phyloP scores from a whole-genome alignment of 1,140 invertebrate species.

The Meloidogyne floridensis region DNA sequence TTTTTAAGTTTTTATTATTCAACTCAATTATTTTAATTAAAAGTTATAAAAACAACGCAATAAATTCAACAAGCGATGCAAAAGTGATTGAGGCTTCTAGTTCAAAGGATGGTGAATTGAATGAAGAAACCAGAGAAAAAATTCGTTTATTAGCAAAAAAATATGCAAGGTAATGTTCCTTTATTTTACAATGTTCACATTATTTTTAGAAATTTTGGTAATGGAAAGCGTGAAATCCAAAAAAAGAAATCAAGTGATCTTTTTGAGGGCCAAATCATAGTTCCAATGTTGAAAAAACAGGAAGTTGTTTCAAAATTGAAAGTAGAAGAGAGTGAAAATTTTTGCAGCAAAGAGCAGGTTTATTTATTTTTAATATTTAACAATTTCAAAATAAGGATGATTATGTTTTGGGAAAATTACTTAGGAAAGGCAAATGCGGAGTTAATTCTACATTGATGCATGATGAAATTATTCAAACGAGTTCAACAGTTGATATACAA shows the following conservation, averaged over 20 bases:
- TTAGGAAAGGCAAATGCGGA: slow-evolving; percentile 43
- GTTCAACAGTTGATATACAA: slow-evolving; percentile 44
- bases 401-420: slow-evolving; percentile 54
- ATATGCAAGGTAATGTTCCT: slow-evolving; percentile 40
- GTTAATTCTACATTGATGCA: slow-evolving; percentile 58
- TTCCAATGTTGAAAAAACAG: slow-evolving; percentile 11
- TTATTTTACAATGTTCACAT: background rate
- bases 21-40: background rate
- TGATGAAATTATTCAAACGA: slow-evolving; percentile 52
- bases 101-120: background rate
- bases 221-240: slow-evolving; percentile 20
- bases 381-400: slow-evolving; percentile 47
- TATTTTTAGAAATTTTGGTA: slow-evolving; percentile 36
- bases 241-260: slow-evolving; percentile 15
- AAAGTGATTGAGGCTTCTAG: background rate
- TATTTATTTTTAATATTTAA: background rate
- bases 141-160: slow-evolving; percentile 51
- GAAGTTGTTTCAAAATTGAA: slow-evolving; percentile 6
- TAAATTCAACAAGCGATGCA: background rate
- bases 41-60: background rate
- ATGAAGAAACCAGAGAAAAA: background rate
- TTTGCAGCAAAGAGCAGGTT: background rate
- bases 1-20: background rate
- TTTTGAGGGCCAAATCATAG: slow-evolving; percentile 37
- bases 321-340: slow-evolving; percentile 15